Conservation (phyloP, 2,888 invertebrate genomes). For the Eristalinus sepulchralis region DNA sequence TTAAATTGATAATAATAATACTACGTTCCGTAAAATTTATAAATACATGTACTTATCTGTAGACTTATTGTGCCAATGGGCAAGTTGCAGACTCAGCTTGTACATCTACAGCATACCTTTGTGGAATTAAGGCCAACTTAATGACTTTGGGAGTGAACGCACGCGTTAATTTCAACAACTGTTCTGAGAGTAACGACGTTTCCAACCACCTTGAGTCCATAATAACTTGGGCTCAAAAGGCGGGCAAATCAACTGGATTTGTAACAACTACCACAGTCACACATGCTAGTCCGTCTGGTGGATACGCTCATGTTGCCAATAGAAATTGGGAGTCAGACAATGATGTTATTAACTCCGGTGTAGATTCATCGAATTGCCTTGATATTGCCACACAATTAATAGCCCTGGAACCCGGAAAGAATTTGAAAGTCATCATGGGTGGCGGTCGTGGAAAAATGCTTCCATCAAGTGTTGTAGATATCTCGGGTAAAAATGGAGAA, state of each 20-base stretch:
- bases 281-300: slow-evolving; percentile 88
- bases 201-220: slow-evolving; percentile 85
- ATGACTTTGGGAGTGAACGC: slow-evolving; percentile 87
- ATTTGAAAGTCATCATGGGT: slow-evolving; percentile 89
- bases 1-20: background rate
- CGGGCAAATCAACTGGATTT: slow-evolving; percentile 84
- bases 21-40: too few species aligned
- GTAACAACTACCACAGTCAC: slow-evolving; percentile 91
- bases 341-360: slow-evolving; percentile 79
- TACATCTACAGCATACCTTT: slow-evolving; percentile 85
- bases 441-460: slow-evolving; percentile 87
- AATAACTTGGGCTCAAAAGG: slow-evolving; percentile 85
- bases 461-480: slow-evolving; percentile 82
- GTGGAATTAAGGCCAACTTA: slow-evolving; percentile 87
- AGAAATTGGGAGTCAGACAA: slow-evolving; percentile 88
- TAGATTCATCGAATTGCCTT: slow-evolving; percentile 80
- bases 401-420: slow-evolving; percentile 84
- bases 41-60: slow-evolving; percentile 32
- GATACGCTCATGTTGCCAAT: slow-evolving; percentile 84
- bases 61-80: slow-evolving; percentile 84
- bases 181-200: slow-evolving; percentile 83
- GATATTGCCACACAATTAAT: slow-evolving; percentile 90
- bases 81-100: slow-evolving; percentile 90
- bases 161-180: slow-evolving; percentile 84
- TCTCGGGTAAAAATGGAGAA: slow-evolving; percentile 81